A percentile compares a stretch with the other conserved stretches of the same genome.
phyloP scores from a whole-genome alignment of 2,888 invertebrate genomes.

The Tinea semifulvella region DNA sequence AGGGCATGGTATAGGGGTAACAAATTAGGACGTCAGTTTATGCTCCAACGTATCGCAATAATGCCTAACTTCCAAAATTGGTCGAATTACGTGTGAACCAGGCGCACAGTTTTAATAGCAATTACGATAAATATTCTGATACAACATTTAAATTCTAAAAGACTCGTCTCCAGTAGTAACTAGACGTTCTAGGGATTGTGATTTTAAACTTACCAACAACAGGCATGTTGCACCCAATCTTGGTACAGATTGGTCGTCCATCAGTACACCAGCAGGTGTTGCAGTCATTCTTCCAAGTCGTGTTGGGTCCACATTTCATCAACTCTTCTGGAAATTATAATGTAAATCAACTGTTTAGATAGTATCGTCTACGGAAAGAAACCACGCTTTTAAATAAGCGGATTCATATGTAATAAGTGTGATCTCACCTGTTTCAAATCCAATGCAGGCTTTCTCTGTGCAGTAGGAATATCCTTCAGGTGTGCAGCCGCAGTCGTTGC shows the following conservation, averaged over 20 bases:
- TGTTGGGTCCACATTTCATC: constrained; percentile 32
- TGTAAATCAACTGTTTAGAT: neutral
- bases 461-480: constrained; percentile 31
- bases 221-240: constrained; percentile 27
- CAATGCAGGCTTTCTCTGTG: constrained; percentile 24
- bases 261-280: constrained; percentile 40
- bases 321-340: neutral
- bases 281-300: constrained; percentile 34
- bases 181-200: no score
- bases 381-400: neutral
- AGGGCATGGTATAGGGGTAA: no score
- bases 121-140: no score
- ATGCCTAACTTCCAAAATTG: no score
- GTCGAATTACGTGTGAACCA: no score
- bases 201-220: neutral
- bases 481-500: constrained; percentile 42
- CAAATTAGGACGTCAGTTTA: no score
- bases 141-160: no score
- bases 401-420: neutral
- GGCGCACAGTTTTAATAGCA: no score
- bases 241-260: constrained; percentile 36
- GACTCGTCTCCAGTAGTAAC: no score
- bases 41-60: no score
- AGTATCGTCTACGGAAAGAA: neutral
- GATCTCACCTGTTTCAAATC: neutral